Base-by-base conservation (phyloP, 2,888 invertebrate species). In the Eilema depressum region DNA sequence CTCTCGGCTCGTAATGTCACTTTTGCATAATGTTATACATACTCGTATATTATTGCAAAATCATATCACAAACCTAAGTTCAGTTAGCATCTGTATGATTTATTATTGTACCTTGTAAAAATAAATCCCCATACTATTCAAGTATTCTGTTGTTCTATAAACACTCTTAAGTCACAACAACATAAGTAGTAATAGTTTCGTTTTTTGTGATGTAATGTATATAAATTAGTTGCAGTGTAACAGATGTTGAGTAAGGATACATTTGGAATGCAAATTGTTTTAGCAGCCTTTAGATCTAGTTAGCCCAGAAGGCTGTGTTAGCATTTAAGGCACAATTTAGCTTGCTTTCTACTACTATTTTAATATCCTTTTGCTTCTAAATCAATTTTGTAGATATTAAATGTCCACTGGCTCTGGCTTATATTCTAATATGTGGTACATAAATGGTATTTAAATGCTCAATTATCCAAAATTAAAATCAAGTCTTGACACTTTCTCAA, bases 401-500 rank as follows among this genome's bases (percentile, higher is more conserved):
- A 47, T 47, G 47, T 47, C 47, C 41, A 17, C 20, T 47, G 47
- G 20, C 17, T 47, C 53, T 47, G 14, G 7, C 8, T 53, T 65
- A 30, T 14, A n/a, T 28, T 57, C 11, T 33, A 57, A 33, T 28
- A 56, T 2, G 17, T 37, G 11, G 33, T 20, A 30, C 20, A 60
- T 30, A 33, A 28, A 56, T 37, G 26, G n/a, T 53, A 28, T 20
- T 25, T 23, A 25, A n/a, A n/a, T n/a, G 20, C 17, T 12, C 14
- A 30, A 57, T 66, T 69, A 74, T 57, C 82, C 84, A 84, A 87
- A 92, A 64, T 82, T 70, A 76, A 91, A 91, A 25, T 85, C 81
- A 62, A 92, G 77, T 68, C 80, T 78, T 47, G 78, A 30, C 20
- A 93, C 82, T 77, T 86, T 89, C 28, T 81, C 77, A 26, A 91